Conservation (phyloP, 2,113 vertebrate genomes). For the Synchiropus splendidus region DNA sequence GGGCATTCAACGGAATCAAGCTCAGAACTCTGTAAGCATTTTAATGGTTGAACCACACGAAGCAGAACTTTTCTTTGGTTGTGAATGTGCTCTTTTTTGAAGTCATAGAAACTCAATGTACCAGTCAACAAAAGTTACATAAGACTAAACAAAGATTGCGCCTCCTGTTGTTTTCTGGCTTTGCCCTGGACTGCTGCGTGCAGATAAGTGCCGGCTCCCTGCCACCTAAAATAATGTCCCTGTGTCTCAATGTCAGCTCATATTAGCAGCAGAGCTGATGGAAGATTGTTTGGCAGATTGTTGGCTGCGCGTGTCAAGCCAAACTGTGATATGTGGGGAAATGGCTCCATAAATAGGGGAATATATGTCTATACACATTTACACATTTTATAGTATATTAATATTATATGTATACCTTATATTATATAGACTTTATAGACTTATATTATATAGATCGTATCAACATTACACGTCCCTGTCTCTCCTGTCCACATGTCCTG, state of each 20-base stretch:
- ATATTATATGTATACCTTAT: too few species aligned
- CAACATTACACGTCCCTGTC: too few species aligned
- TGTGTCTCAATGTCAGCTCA: constrained; percentile 27
- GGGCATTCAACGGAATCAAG: constrained; percentile 84
- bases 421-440: too few species aligned
- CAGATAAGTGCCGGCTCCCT: constrained; percentile 23
- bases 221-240: constrained; percentile 36
- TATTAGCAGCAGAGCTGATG: constrained; percentile 8
- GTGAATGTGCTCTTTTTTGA: not conserved
- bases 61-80: not conserved
- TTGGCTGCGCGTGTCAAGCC: constrained; percentile 9
- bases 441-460: too few species aligned
- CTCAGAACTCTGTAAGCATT: constrained; percentile 79
- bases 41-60: not conserved
- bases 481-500: too few species aligned
- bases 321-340: too few species aligned
- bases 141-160: constrained; percentile 64
- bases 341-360: too few species aligned
- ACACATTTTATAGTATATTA: too few species aligned
- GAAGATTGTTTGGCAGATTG: constrained; percentile 8
- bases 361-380: too few species aligned
- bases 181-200: constrained; percentile 16
- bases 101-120: constrained; percentile 46
- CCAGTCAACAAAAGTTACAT: constrained; percentile 44
- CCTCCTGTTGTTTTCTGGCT: constrained; percentile 35